Conservation (phyloP, 1,140 invertebrate species). For the Caerostris darwini region DNA sequence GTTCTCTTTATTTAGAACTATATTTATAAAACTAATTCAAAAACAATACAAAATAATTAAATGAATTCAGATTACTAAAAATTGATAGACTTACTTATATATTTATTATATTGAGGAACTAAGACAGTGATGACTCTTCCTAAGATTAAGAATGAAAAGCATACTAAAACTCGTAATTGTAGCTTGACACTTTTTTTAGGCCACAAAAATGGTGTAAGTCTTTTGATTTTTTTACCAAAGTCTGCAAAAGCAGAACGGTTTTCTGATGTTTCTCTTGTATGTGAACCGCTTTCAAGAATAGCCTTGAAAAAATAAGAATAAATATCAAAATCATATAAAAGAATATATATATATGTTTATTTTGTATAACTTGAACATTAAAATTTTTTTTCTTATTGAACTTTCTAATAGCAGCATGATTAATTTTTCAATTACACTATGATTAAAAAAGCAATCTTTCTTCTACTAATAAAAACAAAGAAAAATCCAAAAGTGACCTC, state of each 20-base stretch:
- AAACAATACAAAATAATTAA: slow-evolving; percentile 39
- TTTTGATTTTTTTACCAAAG: slow-evolving; percentile 88
- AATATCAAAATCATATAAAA: neutral
- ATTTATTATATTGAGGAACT: slow-evolving; percentile 96
- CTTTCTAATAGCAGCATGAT: too few relatives aligned
- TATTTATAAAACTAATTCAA: too few relatives aligned
- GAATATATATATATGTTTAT: neutral
- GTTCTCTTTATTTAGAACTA: too few relatives aligned
- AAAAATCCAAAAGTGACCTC: too few relatives aligned
- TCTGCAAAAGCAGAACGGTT: slow-evolving; percentile 78
- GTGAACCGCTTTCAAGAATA: slow-evolving; percentile 73
- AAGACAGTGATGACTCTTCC: slow-evolving; percentile 96
- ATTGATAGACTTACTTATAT: slow-evolving; percentile 85
- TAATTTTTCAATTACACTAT: too few relatives aligned
- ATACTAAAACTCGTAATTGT: slow-evolving; percentile 92
- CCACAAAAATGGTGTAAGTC: slow-evolving; percentile 95
- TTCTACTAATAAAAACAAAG: too few relatives aligned
- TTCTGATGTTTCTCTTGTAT: neutral
- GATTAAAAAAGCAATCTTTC: too few relatives aligned
- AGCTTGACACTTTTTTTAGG: slow-evolving; percentile 90
- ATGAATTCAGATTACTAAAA: slow-evolving; percentile 65
- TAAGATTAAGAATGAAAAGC: slow-evolving; percentile 88
- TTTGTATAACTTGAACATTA: neutral
- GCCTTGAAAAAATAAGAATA: neutral
- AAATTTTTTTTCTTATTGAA: too few relatives aligned